A percentile compares a stretch with the other conserved stretches of the same genome.
These are phyloP conservation scores for Bombus superbus DNA, from an alignment of 1,140 invertebrate genomes.

Conservation along the genomic window DNA sequence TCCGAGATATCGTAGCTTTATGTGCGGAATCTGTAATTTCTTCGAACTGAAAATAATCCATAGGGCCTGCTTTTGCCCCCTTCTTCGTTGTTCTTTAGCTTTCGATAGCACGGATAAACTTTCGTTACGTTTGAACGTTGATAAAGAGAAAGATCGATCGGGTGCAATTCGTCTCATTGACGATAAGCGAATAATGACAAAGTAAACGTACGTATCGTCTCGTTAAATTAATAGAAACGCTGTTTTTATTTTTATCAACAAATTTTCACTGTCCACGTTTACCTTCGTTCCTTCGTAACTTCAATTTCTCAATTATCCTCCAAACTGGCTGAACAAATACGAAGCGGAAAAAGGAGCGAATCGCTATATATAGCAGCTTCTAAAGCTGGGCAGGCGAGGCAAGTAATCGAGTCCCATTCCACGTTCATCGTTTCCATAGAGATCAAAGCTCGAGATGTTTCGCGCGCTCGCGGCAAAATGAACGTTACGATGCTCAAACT, in stretches of 20 bases:
- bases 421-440: slow-evolving; percentile 28
- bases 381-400: not conserved
- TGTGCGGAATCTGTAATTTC: not conserved
- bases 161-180: too few species aligned
- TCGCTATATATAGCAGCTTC: not conserved
- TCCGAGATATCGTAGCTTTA: not conserved
- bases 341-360: not conserved
- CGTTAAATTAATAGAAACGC: too few species aligned
- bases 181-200: too few species aligned
- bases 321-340: not conserved
- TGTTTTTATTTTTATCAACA: not conserved
- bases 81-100: not conserved
- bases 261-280: not conserved
- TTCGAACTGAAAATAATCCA: not conserved
- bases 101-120: not conserved
- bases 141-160: not conserved
- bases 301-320: not conserved
- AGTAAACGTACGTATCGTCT: too few species aligned
- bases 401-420: not conserved
- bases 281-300: not conserved
- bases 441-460: slow-evolving; percentile 51
- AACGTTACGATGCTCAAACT: slow-evolving; percentile 22
- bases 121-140: not conserved
- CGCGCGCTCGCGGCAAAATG: slow-evolving; percentile 20
- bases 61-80: rapidly evolving